Evolutionary conservation across 1,140 invertebrate species (phyloP).

Genomic region (Forficula auricularia): DNA sequence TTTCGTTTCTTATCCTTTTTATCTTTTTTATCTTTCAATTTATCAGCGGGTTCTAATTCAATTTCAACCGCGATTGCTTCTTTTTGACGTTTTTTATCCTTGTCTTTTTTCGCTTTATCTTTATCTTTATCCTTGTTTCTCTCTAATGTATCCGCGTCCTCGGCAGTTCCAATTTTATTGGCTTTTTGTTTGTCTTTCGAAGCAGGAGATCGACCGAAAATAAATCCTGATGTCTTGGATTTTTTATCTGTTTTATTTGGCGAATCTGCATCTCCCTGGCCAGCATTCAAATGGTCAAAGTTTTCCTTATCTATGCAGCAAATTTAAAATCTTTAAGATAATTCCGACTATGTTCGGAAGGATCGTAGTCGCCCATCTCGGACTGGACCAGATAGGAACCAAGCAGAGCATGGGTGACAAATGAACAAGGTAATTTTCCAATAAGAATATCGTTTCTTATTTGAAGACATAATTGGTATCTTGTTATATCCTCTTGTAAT

Average conservation of each 20-base stretch:
- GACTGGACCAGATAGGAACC: conserved; percentile 95
- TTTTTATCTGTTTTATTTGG: conserved; percentile 11
- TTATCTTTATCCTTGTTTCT: too few species aligned
- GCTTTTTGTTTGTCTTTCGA: conserved; percentile 20
- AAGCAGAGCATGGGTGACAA: conserved; percentile 88
- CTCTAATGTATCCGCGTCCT: background rate
- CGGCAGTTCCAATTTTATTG: conserved; percentile 20
- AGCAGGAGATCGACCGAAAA: conserved; percentile 5
- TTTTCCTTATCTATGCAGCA: conserved; percentile 41
- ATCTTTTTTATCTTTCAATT: conserved; percentile 18
- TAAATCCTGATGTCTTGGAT: conserved; percentile 16
- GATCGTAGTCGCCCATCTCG: conserved; percentile 90
- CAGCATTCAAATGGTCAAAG: conserved; percentile 23
- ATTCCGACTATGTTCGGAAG: conserved; percentile 51
- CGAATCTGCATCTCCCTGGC: too few species aligned
- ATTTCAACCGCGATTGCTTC: background rate
- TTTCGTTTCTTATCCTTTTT: conserved; percentile 12
- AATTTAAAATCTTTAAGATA: conserved; percentile 86
- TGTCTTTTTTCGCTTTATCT: conserved; percentile 8
- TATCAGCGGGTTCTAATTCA: background rate
- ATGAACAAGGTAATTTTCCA: conserved; percentile 85
- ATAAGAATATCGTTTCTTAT: conserved; percentile 83
- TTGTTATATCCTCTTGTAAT: conserved; percentile 90
- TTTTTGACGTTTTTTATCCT: conserved; percentile 3
- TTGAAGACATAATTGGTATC: conserved; percentile 91